phyloP scores from a whole-genome alignment of 2,888 invertebrate genomes.

The Tenthredo livida region DNA sequence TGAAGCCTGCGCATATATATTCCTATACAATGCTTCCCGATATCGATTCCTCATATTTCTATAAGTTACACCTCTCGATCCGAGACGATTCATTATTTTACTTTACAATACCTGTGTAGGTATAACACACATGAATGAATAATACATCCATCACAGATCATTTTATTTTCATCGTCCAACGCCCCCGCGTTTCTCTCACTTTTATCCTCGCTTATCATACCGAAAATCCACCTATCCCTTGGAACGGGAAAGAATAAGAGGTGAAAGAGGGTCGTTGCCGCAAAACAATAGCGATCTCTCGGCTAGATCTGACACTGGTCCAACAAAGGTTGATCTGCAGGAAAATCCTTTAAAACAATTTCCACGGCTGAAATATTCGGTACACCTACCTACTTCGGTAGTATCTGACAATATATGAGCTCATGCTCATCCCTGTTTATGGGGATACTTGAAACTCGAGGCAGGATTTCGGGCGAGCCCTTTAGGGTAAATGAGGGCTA shows the following conservation, averaged over 20 bases:
- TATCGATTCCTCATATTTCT: constrained; percentile 15
- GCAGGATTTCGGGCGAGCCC: background rate
- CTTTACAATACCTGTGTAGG: background rate
- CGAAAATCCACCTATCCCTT: background rate
- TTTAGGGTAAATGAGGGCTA: constrained; percentile 23
- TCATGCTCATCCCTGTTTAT: constrained; percentile 30
- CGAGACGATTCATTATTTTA: background rate
- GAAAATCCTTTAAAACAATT: constrained; percentile 32
- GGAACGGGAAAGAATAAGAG: background rate
- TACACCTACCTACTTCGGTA: background rate
- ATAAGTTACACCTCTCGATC: background rate
- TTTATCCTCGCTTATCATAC: background rate
- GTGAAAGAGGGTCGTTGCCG: background rate
- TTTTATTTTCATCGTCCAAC: background rate
- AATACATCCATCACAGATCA: background rate
- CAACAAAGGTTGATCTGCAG: background rate
- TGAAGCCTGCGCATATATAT: background rate
- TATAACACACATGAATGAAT: background rate
- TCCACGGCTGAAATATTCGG: background rate
- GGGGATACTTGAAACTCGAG: constrained; percentile 16
- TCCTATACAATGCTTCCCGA: background rate
- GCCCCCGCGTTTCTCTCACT: background rate
- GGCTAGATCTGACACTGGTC: background rate
- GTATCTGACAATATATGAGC: constrained; percentile 11
- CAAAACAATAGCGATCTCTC: background rate